A percentile compares a stretch with the other conserved stretches of the same genome.
Conservation (phyloP, 2,888 invertebrate species). For the Cryptocephalus moraei region DNA sequence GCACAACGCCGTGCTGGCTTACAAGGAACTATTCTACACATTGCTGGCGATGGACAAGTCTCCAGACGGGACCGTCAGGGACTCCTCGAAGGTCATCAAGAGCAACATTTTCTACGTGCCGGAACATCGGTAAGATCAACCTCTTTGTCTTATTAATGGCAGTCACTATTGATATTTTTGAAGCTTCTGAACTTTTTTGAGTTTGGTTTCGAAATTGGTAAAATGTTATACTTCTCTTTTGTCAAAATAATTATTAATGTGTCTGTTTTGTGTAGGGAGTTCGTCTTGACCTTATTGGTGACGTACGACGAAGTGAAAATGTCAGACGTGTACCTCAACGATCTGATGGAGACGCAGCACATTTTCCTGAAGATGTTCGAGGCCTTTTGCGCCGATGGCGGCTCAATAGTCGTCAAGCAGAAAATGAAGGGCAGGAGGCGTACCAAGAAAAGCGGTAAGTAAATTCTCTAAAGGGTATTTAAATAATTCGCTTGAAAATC, state of each 20-base stretch:
- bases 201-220: too few relatives aligned
- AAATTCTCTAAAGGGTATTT: not conserved
- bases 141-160: too few relatives aligned
- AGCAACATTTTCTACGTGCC: constrained; percentile 87
- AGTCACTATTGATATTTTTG: too few relatives aligned
- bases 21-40: constrained; percentile 75
- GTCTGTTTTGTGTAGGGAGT: constrained; percentile 52
- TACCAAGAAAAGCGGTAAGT: constrained; percentile 35
- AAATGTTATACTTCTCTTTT: too few relatives aligned
- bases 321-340: constrained; percentile 74
- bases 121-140: constrained; percentile 61
- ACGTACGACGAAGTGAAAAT: constrained; percentile 78
- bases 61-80: constrained; percentile 56
- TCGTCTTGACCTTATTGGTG: constrained; percentile 67
- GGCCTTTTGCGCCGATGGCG: constrained; percentile 51
- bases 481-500: too few relatives aligned
- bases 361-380: constrained; percentile 87
- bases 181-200: too few relatives aligned
- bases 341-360: constrained; percentile 83
- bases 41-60: constrained; percentile 73
- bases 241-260: too few relatives aligned
- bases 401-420: constrained; percentile 60
- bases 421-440: constrained; percentile 41
- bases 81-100: constrained; percentile 78
- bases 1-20: constrained; percentile 73